Base-by-base conservation (phyloP, 2,797 vertebrate genomes). In the Adrianichthys oophorus region DNA sequence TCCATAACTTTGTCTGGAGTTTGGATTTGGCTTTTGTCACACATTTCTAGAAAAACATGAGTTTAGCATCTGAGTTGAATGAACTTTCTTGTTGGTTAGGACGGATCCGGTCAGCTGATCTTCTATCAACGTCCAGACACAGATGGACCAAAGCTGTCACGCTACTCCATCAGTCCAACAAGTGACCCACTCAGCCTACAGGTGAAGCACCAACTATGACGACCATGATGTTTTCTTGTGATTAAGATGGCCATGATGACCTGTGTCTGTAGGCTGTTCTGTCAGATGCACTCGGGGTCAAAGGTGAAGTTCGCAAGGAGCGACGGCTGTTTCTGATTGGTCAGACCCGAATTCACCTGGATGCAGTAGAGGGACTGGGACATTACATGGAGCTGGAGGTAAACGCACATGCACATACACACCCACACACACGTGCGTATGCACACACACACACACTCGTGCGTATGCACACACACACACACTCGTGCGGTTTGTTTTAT, bases 331-430 rank as follows among this genome's bases (percentile, higher is more conserved):
- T 90, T 57, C 52, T 94, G 68, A 87, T 95, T 70, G 94, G 92
- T 48, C 93, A 93, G 79, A 94, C 92, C 12, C 86, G 92, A 49
- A 76, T 94, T 56, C 93, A 93, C 53, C 71, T 94, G 72, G 93
- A 93, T 62, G 41, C 14, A 0, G 92, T 93, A 70, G 82, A 87
- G 44, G 80, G 85, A 80, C 80, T 93, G 52, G 94, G 94, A n/a
- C 70, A 91, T 70, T 96, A 92, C 76, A 85, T 94, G 91, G 94
- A 95, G 68, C 91, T 95, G 68, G 94, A 95, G 92, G 93, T 94
- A 16, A 44, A 13, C 16, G 32, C 53, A 37, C 40, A 37, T 48
- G 14, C 51, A 52, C 48, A 37, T 48, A 53, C 45, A 48, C 56
- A 58, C 60, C 21, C 32, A 13, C 52, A 32, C 54, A n/a, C 21